Evolutionary conservation across 2,888 invertebrate genomes (phyloP), one percentile per base, ranked within the genome.

Genomic region (Actias luna): DNA sequence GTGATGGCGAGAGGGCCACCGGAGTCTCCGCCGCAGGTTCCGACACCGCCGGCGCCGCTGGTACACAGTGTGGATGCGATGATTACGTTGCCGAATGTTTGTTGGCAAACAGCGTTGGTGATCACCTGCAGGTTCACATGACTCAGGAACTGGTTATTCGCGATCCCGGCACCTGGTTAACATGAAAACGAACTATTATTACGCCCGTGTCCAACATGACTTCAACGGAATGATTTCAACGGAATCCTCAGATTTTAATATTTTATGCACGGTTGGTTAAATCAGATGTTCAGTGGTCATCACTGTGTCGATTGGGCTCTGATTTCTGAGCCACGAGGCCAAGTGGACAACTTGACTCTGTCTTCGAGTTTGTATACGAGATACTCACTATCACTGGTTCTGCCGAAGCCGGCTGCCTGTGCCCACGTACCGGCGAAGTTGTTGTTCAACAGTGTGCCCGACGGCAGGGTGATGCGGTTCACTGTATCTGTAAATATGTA

Each of bases 401-500:
- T 75, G 25, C 87, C 88, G 71, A 80, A 87, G 29, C 87, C 87
- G 5, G 83, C 82, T 7, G 86, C 84, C 5, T 72, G 69, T 3
- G 80, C 83, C 63, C 70, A 71, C 4, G 65, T 64, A 14, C 82
- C 83, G 5, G 60, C 80, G 66, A 79, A 85, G 64, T 75, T 73
- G 62, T 66, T 72, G 65, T 69, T 72, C 16, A 73, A 66, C 59
- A 69, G 64, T 0, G 70, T 52, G 27, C 80, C 81, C 29, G 76
- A 69, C 0, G 85, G 79, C 4, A 87, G 63, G 1, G 68, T 31
- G 55, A 87, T 76, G n/a, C 73, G 73, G 63, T 76, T 73, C 63
- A 88, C 83, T 22, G 50, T 59, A 46, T 76, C 84, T 81, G 79
- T 8, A 68, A 72, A 64, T 64, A 57, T 42, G 42, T 59, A 67